Percentiles rank a stretch among this genome's conserved stretches.
Conservation (phyloP, 2,888 invertebrate genomes). For the Teleiodes luculella region DNA sequence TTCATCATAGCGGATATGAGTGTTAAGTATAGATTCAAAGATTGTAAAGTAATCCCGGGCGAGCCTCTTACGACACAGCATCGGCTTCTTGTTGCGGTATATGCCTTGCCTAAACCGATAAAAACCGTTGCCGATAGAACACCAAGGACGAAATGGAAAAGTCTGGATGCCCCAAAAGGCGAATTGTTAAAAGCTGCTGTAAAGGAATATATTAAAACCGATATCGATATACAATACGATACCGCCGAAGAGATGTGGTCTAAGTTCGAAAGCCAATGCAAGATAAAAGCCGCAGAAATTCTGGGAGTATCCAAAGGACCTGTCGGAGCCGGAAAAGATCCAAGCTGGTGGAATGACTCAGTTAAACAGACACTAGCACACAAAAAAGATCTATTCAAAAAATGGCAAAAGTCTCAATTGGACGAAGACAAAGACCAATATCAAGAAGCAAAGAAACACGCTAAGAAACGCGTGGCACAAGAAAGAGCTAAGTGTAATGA, state of each 20-base stretch:
- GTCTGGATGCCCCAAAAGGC: background rate
- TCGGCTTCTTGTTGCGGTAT: constrained; percentile 13
- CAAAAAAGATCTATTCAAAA: constrained; percentile 20
- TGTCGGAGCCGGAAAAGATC: constrained; percentile 8
- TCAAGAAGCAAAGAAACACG: constrained; percentile 15
- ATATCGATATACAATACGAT: constrained; percentile 6
- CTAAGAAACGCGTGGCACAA: constrained; percentile 17
- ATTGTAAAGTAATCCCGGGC: background rate
- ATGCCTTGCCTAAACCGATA: background rate
- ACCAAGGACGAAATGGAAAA: background rate
- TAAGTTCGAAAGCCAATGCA: background rate
- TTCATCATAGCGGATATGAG: too few species aligned
- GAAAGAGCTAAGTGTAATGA: constrained; percentile 13
- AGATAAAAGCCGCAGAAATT: background rate
- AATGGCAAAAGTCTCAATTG: constrained; percentile 17
- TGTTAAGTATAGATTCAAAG: too few species aligned
- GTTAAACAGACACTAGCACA: constrained; percentile 9
- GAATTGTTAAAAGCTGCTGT: background rate
- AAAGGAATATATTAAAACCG: background rate
- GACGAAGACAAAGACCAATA: constrained; percentile 15
- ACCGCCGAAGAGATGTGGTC: constrained; percentile 12
- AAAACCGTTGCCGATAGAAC: background rate
- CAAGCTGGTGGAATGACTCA: constrained; percentile 16
- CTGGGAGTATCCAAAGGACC: constrained; percentile 12
- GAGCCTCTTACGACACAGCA: constrained; percentile 12